A percentile compares a stretch with the other conserved stretches of the same genome.
Evolutionary conservation across 2,113 vertebrate species (phyloP).

Genomic region (Hydrolagus affinis): DNA sequence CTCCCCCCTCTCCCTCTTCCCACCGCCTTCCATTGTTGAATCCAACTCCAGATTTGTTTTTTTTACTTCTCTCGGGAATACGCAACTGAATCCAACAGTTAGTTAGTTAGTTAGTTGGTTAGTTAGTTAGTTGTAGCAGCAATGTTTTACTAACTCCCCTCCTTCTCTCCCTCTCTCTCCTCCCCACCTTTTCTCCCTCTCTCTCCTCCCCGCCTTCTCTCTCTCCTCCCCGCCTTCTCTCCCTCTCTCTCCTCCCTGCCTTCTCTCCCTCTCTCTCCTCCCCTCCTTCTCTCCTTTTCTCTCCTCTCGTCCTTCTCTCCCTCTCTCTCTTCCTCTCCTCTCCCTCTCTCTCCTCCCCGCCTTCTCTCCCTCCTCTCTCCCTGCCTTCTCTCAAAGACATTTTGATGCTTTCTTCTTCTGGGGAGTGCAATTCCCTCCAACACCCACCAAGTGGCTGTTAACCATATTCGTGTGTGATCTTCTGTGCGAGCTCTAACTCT

Average conservation of each 20-base stretch:
- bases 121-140: too few species aligned
- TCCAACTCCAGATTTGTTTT: too few species aligned
- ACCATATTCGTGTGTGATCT: too few species aligned
- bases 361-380: background rate
- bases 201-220: conserved; percentile 31
- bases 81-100: too few species aligned
- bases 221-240: conserved; percentile 37
- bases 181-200: background rate
- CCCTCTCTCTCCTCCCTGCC: background rate
- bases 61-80: too few species aligned
- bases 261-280: background rate
- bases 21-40: too few species aligned
- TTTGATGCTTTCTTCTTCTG: conserved; percentile 25
- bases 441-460: conserved; percentile 13
- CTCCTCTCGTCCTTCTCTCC: background rate
- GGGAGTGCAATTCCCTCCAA: conserved; percentile 7
- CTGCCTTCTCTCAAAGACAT: background rate
- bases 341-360: background rate
- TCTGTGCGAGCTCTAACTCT: too few species aligned
- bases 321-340: background rate
- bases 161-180: background rate
- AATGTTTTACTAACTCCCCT: too few species aligned
- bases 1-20: background rate
- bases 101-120: too few species aligned
- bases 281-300: background rate